These are phyloP conservation scores for Caenorhabditis wallacei DNA, from an alignment of 2,888 invertebrate genomes.

Conservation along the genomic window DNA sequence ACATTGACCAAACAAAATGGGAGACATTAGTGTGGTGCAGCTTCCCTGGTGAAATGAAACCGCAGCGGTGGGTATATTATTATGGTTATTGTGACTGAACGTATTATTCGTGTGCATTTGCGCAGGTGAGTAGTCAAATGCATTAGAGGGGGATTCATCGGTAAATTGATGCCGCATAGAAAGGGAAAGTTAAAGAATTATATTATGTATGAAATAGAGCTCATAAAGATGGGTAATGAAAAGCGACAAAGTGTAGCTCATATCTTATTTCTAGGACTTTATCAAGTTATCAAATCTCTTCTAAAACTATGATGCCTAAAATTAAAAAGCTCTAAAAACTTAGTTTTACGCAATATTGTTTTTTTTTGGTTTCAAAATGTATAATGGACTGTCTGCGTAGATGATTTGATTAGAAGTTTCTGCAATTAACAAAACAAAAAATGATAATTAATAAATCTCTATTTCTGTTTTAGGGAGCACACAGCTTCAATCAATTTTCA, in stretches of 20 bases:
- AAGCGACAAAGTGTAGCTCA: background rate
- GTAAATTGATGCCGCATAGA: background rate
- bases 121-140: constrained; percentile 53
- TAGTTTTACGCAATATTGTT: background rate
- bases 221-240: background rate
- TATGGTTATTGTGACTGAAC: constrained; percentile 34
- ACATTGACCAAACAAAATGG: constrained; percentile 52
- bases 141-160: constrained; percentile 34
- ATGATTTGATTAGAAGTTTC: too few species aligned
- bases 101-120: constrained; percentile 64
- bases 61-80: constrained; percentile 48
- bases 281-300: too few species aligned
- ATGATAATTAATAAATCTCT: too few species aligned
- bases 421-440: too few species aligned
- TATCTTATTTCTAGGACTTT: too few species aligned
- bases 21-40: constrained; percentile 47
- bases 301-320: too few species aligned
- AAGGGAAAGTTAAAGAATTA: constrained; percentile 9
- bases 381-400: too few species aligned
- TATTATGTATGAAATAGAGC: constrained; percentile 14
- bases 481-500: constrained; percentile 56
- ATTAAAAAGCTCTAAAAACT: too few species aligned
- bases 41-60: constrained; percentile 56
- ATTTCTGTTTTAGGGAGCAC: constrained; percentile 45
- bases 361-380: too few species aligned